Evolutionary conservation across 2,113 vertebrate species (phyloP).

Genomic region (Hippocampus abdominalis): DNA sequence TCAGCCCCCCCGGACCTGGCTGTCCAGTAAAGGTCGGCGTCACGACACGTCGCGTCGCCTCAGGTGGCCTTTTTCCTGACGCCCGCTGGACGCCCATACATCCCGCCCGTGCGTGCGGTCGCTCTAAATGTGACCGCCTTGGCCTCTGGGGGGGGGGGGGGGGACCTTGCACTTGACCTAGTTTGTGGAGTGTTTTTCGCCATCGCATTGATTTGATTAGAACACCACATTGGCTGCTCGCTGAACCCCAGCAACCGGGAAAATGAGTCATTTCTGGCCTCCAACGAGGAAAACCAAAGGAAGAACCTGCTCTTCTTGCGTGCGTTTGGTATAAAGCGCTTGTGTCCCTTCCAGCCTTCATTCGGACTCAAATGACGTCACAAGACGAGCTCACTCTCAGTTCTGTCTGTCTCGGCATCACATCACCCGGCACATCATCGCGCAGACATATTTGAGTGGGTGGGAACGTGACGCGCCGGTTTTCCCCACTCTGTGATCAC

Average conservation of each 20-base stretch:
- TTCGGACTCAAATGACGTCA: not conserved
- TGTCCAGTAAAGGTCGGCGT: conserved; percentile 43
- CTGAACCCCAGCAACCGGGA: not conserved
- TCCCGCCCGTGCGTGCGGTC: no score
- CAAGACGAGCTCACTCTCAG: no score
- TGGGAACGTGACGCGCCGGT: not conserved
- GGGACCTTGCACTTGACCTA: conserved; percentile 31
- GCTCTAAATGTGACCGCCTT: conserved; percentile 20
- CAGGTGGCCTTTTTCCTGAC: not conserved
- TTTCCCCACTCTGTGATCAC: conserved; percentile 30
- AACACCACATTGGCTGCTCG: conserved; percentile 7
- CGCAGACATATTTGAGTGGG: not conserved
- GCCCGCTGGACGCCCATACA: no score
- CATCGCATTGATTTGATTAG: conserved; percentile 33
- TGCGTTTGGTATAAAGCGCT: no score
- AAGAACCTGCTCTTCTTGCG: not conserved
- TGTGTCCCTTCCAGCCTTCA: not conserved
- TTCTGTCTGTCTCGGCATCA: no score
- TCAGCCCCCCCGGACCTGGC: conserved; percentile 15
- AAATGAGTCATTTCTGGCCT: not conserved
- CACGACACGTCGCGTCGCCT: not conserved
- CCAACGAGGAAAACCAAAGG: not conserved
- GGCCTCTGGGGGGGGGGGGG: conserved; percentile 24
- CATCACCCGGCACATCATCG: no score
- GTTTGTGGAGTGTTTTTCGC: conserved; percentile 14